Evolutionary conservation across 2,888 invertebrate genomes (phyloP).

Genomic region (Pammene fasciana): DNA sequence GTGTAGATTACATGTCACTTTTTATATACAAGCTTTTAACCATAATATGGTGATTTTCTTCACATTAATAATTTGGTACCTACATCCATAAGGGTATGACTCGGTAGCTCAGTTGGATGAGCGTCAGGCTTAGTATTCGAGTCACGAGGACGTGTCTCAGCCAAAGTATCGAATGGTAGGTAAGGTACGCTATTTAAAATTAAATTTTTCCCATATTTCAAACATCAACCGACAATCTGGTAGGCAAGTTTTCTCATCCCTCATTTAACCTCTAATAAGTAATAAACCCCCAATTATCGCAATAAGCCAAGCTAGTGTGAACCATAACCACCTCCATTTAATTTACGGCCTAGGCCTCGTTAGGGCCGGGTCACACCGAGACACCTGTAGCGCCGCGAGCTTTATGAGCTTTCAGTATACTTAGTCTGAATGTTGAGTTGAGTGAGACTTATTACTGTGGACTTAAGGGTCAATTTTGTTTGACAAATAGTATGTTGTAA

Average conservation of each 20-base stretch:
- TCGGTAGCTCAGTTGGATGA: too few species aligned
- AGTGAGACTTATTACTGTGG: background rate
- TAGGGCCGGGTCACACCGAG: conserved; percentile 62
- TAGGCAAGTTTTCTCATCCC: background rate
- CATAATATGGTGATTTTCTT: too few species aligned
- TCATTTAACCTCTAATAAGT: conserved; percentile 2
- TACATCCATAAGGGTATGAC: too few species aligned
- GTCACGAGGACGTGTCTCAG: too few species aligned
- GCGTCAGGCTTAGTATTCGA: too few species aligned
- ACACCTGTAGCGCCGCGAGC: conserved; percentile 72
- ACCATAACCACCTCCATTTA: conserved; percentile 47
- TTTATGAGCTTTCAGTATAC: conserved; percentile 6
- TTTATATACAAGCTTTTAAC: too few species aligned
- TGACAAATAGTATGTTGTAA: background rate
- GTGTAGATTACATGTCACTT: too few species aligned
- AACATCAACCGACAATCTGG: background rate
- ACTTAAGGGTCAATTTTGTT: conserved; percentile 1
- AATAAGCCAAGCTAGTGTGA: conserved; percentile 20
- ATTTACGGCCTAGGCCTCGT: conserved; percentile 75
- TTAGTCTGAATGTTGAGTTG: background rate
- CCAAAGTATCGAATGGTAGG: too few species aligned
- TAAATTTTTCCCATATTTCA: too few species aligned
- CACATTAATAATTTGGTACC: too few species aligned
- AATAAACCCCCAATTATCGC: conserved; percentile 20
- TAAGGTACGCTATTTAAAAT: too few species aligned